phyloP scores from a whole-genome alignment of 2,888 invertebrate genomes.

The Maniola hyperantus region DNA sequence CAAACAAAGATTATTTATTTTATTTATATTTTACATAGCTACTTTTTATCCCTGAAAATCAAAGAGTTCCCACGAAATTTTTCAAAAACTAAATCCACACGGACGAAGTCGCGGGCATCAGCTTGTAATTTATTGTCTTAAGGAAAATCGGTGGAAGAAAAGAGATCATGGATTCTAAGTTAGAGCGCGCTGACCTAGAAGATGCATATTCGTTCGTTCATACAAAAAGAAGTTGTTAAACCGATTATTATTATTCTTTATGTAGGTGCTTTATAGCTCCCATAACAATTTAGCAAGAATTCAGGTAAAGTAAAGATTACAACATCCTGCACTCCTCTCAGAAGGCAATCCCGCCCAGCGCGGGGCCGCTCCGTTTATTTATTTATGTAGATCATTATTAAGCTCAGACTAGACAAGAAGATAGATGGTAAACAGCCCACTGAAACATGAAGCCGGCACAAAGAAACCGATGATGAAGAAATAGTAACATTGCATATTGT shows the following conservation, averaged over 20 bases:
- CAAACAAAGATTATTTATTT: no score
- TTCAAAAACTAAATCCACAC: no score
- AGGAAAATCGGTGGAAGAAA: no score
- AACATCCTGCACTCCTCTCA: slow-evolving; percentile 30
- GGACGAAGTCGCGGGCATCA: no score
- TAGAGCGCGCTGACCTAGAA: no score
- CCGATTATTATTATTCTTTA: slow-evolving; percentile 18
- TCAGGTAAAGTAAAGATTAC: slow-evolving; percentile 36
- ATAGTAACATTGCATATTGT: not conserved
- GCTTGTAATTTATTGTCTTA: no score
- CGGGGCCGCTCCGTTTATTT: slow-evolving; percentile 63
- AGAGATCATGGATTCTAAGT: no score
- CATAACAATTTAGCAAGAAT: slow-evolving; percentile 34
- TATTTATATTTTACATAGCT: no score
- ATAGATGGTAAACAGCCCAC: not conserved
- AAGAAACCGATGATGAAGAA: not conserved
- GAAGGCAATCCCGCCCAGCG: slow-evolving; percentile 36
- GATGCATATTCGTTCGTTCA: no score
- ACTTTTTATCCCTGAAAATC: no score
- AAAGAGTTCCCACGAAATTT: no score
- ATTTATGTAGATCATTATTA: slow-evolving; percentile 72
- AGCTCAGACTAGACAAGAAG: not conserved
- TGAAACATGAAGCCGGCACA: not conserved
- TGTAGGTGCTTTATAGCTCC: slow-evolving; percentile 22
- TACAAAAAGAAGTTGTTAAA: slow-evolving; percentile 14